Evolutionary conservation across 2,888 invertebrate genomes (phyloP), one percentile per base, ranked within the genome.

Genomic region (Smittia sp.): DNA sequence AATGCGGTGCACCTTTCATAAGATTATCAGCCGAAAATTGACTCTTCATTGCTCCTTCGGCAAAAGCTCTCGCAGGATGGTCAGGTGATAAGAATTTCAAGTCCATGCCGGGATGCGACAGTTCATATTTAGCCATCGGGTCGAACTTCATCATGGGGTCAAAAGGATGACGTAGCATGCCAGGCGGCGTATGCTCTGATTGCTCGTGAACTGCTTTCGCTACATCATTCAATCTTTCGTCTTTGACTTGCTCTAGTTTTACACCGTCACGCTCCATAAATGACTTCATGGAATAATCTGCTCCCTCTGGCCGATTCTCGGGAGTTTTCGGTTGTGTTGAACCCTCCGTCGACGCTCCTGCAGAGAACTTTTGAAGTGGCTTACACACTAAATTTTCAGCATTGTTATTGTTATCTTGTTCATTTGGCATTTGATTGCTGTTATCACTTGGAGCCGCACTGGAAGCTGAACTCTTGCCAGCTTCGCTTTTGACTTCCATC

Each of bases 401-500:
- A 72, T 72, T 72, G 52, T 72, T 72, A 62, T 72, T 72, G 62
- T 58, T 72, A 72, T 72, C 72, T 62, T 72, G 72, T 27, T 72
- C 72, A 62, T 69, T 69, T 69, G 72, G 62, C 72, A 62, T 72
- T 72, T 72, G 72, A 72, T 62, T 69, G 22, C 62, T 67, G 27
- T 39, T 74, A 58, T 72, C 74, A 20, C 74, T 74, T 78, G 84
- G 80, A 76, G 80, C 83, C 75, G 85, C 85, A 75, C 52, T 74
- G 77, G 84, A 80, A 76, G 80, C 83, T 76, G 85, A 85, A 75
- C 52, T 73, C 75, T 54, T 54, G 18, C 77, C 79, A 38, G 81
- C 79, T 75, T 81, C 82, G 73, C 82, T 84, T 75, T 83, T 84
- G 72, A 87, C 84, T 80, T 90, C 90, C 77, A 89, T 88, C 78